Evolutionary conservation across 2,888 invertebrate species (phyloP).

Genomic region (Tachystola acroxantha): DNA sequence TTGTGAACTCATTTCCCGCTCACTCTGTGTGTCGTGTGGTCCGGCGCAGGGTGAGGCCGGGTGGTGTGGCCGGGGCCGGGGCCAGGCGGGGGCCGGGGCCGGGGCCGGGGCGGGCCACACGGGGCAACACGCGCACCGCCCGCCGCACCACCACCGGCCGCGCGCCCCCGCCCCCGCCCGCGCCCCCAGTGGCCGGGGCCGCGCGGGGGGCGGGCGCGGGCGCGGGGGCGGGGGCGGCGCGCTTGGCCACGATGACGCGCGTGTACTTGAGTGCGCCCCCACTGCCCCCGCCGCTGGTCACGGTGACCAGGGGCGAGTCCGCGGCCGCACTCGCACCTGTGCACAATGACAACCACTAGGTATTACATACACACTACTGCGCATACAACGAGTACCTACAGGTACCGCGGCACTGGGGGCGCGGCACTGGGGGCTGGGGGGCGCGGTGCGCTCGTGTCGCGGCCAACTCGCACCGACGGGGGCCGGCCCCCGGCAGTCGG

Average conservation of each 20-base stretch:
- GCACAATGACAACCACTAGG: neutral
- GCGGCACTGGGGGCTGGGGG: neutral
- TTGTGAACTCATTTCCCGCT: too few species aligned
- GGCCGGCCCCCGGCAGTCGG: neutral
- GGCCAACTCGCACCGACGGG: too few species aligned
- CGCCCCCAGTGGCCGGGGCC: neutral
- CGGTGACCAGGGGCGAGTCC: neutral
- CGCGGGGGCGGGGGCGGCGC: constrained; percentile 8
- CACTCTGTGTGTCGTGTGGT: too few species aligned
- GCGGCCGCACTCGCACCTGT: neutral
- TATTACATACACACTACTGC: too few species aligned
- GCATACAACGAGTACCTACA: too few species aligned
- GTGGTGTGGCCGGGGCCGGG: too few species aligned
- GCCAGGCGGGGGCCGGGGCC: neutral
- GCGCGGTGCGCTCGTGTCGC: too few species aligned
- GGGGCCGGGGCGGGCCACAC: neutral
- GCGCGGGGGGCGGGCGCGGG: constrained; percentile 4
- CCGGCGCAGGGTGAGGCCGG: neutral
- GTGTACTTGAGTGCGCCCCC: constrained; percentile 16
- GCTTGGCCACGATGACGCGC: constrained; percentile 17
- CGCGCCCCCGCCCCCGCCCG: neutral
- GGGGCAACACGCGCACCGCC: constrained; percentile 3
- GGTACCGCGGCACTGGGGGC: too few species aligned
- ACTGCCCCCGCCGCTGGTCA: too few species aligned
- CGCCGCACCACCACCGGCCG: constrained; percentile 2